Evolutionary conservation across 2,113 vertebrate genomes (phyloP).

Genomic region (human): GRCh38 chr4:83822501-83823000

Average conservation of each 20-base stretch:
- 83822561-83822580: slow-evolving; percentile 53
- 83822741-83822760: not conserved
- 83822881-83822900: slow-evolving; percentile 19
- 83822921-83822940: not conserved
- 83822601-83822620: slow-evolving; percentile 5
- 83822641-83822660: slow-evolving; percentile 40
- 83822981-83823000: not conserved
- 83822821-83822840: slow-evolving; percentile 6
- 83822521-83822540: not conserved
- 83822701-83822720: not conserved
- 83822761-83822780: slow-evolving; percentile 46
- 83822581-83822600: slow-evolving; percentile 40
- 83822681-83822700: slow-evolving; percentile 45
- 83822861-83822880: slow-evolving; percentile 37
- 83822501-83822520: not conserved
- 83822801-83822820: slow-evolving; percentile 26
- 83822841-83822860: slow-evolving; percentile 40
- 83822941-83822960: not conserved
- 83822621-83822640: not conserved
- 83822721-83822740: not conserved
- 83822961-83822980: not conserved
- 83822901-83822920: not conserved
- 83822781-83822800: slow-evolving; percentile 4
- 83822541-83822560: not conserved
- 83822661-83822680: not conserved